phyloP scores from a whole-genome alignment of 1,140 invertebrate genomes.

The Panulirus ornatus region DNA sequence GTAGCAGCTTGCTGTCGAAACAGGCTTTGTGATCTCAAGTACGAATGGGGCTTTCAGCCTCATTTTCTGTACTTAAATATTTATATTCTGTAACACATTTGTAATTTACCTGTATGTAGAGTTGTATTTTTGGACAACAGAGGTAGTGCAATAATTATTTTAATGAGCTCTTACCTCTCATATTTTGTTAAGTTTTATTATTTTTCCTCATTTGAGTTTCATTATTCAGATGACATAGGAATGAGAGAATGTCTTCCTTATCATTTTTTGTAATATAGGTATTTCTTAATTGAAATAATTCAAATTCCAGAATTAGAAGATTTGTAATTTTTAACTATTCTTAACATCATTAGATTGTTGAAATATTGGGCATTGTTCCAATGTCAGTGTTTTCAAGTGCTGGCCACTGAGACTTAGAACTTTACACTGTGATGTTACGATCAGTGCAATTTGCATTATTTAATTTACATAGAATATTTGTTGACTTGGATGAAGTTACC shows the following conservation, averaged over 20 bases:
- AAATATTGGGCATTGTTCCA: constrained; percentile 11
- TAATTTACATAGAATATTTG: neutral
- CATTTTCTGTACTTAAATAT: constrained; percentile 55
- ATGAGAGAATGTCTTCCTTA: neutral
- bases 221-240: neutral
- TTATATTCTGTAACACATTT: constrained; percentile 33
- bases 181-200: constrained; percentile 44
- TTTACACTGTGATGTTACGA: neutral
- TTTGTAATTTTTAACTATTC: neutral
- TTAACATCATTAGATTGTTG: neutral
- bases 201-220: neutral
- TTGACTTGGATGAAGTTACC: too few relatives aligned
- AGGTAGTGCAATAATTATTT: constrained; percentile 38
- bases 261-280: neutral
- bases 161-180: constrained; percentile 45
- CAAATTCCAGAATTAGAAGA: neutral
- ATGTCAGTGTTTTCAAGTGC: constrained; percentile 21
- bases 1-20: constrained; percentile 50
- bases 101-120: constrained; percentile 48
- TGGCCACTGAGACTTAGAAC: neutral
- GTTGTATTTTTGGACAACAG: constrained; percentile 21
- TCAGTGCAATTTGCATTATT: neutral
- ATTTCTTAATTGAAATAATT: constrained; percentile 14
- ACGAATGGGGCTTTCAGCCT: constrained; percentile 44
- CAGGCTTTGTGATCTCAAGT: constrained; percentile 71